Evolutionary conservation across 2,797 vertebrate genomes (phyloP), one percentile per base, ranked within the genome.

Genomic region (Channallabes apus): DNA sequence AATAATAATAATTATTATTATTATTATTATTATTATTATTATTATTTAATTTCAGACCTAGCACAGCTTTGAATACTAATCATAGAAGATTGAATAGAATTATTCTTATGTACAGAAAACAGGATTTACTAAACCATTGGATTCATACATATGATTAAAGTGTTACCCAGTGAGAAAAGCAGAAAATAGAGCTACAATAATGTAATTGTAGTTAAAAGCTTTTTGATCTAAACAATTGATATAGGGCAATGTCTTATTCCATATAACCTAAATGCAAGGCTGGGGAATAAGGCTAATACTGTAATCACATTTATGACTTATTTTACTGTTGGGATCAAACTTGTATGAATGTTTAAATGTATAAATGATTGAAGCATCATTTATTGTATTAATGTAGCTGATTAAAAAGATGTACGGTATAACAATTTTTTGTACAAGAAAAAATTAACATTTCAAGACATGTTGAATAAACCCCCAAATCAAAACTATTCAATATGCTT

Each of bases 401-500:
- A 76, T 76, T 76, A 17, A 17, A 73, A 75, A 29, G 24, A 51
- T 73, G 14, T 35, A 35, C 3, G 35, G 3, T 51, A 51, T 2
- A 29, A 6, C 41, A 73, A n/a, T n/a, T n/a, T n/a, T n/a, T n/a
- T n/a, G n/a, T n/a, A n/a, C 24, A 73, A 51, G 71, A 51, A 32
- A 59, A 4, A 58, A 4, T 12, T 32, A 35, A 58, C 51, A 56
- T 18, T 75, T 56, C 18, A 35, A 54, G n/a, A 75, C n/a, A 29
- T 54, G 46, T 32, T 76, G n/a, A 79, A 79, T 62, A 64, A 62
- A 41, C 4, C 46, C 72, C 38, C 0, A 75, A 77, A 64, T 64
- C 15, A 54, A 72, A 83, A 68, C 22, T 51, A 59, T 35, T 85
- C 85, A 87, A 89, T 91, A 90, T 83, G 85, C 82, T 88, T 82